Evolutionary conservation across 2,797 vertebrate genomes (phyloP).

Genomic region (Sus cebifrons): DNA sequence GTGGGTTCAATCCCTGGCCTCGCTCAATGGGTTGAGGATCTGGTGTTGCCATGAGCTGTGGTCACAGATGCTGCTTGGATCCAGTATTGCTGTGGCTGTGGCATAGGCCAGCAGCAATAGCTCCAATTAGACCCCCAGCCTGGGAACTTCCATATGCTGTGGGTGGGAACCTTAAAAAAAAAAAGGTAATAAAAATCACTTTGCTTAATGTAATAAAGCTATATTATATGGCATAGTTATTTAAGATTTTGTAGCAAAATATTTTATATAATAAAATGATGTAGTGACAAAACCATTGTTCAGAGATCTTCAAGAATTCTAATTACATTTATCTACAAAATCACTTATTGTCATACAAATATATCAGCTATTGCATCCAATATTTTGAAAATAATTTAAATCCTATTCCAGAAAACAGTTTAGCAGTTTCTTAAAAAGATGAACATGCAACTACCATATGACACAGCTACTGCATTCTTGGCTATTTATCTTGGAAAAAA

Average conservation of each 20-base stretch:
- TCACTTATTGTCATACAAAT: neutral
- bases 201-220: neutral
- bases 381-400: conserved; percentile 40
- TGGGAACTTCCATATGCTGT: too few species aligned
- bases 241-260: conserved; percentile 53
- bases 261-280: conserved; percentile 46
- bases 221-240: neutral
- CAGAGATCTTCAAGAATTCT: conserved; percentile 3
- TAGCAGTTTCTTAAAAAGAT: neutral
- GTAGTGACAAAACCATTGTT: neutral
- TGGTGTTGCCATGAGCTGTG: too few species aligned
- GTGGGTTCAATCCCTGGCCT: too few species aligned
- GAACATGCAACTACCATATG: neutral
- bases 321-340: neutral
- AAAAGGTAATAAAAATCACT: neutral
- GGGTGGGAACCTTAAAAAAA: too few species aligned
- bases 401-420: neutral
- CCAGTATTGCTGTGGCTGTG: too few species aligned
- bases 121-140: too few species aligned
- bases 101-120: too few species aligned
- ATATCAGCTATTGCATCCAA: neutral
- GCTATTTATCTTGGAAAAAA: neutral
- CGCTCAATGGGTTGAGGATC: too few species aligned
- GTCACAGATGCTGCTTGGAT: too few species aligned
- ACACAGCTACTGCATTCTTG: neutral